Conservation (phyloP, 2,888 invertebrate species). For the Gandaritis pyraliata region DNA sequence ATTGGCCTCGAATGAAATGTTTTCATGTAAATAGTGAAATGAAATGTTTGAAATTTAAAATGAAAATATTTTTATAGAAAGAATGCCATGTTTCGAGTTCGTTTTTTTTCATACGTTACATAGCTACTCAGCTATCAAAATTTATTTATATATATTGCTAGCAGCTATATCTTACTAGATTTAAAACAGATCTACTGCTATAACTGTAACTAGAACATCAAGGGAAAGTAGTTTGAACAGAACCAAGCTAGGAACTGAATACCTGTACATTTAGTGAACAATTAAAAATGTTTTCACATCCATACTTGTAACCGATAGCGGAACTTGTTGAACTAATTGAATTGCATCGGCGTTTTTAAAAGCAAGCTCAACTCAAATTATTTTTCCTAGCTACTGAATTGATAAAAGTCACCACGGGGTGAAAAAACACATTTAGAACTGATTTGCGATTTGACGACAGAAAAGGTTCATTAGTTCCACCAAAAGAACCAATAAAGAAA, state of each 20-base stretch:
- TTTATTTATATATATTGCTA: no score
- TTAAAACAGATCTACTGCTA: no score
- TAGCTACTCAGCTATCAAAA: no score
- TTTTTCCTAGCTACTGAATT: no score
- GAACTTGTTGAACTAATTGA: conserved; percentile 14
- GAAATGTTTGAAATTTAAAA: background rate
- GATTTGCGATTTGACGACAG: background rate
- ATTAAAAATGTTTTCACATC: conserved; percentile 36
- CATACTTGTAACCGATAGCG: conserved; percentile 30
- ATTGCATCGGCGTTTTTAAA: conserved; percentile 14
- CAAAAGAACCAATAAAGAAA: no score
- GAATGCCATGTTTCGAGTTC: no score
- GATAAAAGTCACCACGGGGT: no score
- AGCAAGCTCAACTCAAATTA: background rate
- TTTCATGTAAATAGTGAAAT: background rate
- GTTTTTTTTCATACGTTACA: no score
- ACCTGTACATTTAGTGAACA: conserved; percentile 22
- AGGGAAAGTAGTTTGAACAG: conserved; percentile 9
- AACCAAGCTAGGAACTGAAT: conserved; percentile 24
- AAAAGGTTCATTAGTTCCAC: no score
- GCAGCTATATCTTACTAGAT: no score
- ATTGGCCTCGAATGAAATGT: background rate
- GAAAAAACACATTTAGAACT: background rate
- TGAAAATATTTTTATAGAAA: no score
- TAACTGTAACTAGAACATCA: no score